phyloP scores from a whole-genome alignment of 2,888 invertebrate genomes.

The Linnaemya vulpina region DNA sequence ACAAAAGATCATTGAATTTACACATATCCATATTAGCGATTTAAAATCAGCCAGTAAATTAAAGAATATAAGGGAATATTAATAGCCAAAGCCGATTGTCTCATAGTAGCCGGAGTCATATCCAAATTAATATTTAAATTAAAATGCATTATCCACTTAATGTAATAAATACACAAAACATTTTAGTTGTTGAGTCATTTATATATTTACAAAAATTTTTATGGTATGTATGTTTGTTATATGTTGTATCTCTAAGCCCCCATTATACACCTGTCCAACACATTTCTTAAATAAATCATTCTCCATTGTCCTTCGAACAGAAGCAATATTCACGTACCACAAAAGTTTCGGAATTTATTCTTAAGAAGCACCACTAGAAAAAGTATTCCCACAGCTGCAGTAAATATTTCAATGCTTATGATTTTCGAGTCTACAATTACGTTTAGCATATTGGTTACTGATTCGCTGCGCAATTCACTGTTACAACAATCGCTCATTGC shows the following conservation, averaged over 20 bases:
- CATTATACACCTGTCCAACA: slow-evolving; percentile 31
- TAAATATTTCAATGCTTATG: slow-evolving; percentile 80
- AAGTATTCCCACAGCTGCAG: slow-evolving; percentile 81
- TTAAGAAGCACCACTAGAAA: slow-evolving; percentile 80
- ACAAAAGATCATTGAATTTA: too few species aligned
- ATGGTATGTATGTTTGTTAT: slow-evolving; percentile 13
- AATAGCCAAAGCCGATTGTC: too few species aligned
- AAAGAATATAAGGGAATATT: too few species aligned
- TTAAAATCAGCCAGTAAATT: too few species aligned
- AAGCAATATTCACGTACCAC: slow-evolving; percentile 76
- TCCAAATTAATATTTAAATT: too few species aligned
- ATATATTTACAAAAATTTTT: slow-evolving; percentile 51
- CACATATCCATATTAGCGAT: too few species aligned
- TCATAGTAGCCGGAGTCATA: too few species aligned
- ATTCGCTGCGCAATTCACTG: slow-evolving; percentile 78
- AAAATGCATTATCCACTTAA: too few species aligned
- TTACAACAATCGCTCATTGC: slow-evolving; percentile 80
- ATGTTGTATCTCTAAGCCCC: slow-evolving; percentile 21
- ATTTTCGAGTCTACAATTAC: slow-evolving; percentile 81
- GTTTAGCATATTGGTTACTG: slow-evolving; percentile 80
- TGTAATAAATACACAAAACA: slow-evolving; percentile 8
- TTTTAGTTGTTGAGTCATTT: slow-evolving; percentile 42
- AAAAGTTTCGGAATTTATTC: slow-evolving; percentile 80
- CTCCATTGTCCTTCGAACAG: neutral
- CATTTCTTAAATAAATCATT: slow-evolving; percentile 4